Conservation (phyloP, 2,888 invertebrate genomes). For the Nezara viridula region DNA sequence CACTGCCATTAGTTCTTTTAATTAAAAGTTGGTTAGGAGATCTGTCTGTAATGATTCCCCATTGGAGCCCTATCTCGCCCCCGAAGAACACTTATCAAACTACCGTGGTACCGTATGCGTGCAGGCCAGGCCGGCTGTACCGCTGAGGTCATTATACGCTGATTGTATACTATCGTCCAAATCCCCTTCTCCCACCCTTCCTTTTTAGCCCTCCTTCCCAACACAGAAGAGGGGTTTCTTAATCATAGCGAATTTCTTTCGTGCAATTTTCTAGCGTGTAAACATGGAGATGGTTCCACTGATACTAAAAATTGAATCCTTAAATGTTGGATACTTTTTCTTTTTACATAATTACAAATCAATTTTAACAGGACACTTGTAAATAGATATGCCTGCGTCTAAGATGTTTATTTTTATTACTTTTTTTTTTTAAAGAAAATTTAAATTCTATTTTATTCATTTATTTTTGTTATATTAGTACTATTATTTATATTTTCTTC, state of each 20-base stretch:
- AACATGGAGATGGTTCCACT: slow-evolving; percentile 4
- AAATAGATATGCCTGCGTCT: too few relatives aligned
- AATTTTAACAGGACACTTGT: too few relatives aligned
- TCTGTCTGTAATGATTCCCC: slow-evolving; percentile 22
- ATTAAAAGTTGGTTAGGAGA: slow-evolving; percentile 15
- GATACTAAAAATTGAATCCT: background rate
- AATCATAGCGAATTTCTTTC: slow-evolving; percentile 24
- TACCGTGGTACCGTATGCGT: background rate
- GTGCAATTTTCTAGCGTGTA: slow-evolving; percentile 3
- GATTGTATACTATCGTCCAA: slow-evolving; percentile 17
- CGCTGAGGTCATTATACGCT: background rate
- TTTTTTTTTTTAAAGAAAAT: too few relatives aligned
- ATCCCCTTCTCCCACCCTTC: background rate
- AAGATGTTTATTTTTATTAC: too few relatives aligned
- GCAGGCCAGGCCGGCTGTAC: background rate
- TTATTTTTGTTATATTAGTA: too few relatives aligned
- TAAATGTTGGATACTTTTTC: background rate
- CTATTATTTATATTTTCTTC: too few relatives aligned
- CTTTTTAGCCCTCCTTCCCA: background rate
- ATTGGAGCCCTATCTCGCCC: background rate
- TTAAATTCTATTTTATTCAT: too few relatives aligned
- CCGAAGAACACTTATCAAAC: slow-evolving; percentile 9
- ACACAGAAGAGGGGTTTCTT: background rate
- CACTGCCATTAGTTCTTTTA: slow-evolving; percentile 37
- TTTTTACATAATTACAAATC: too few relatives aligned